These are phyloP conservation scores for Leptinotarsa juncta DNA, from an alignment of 2,888 invertebrate genomes.

Conservation along the genomic window DNA sequence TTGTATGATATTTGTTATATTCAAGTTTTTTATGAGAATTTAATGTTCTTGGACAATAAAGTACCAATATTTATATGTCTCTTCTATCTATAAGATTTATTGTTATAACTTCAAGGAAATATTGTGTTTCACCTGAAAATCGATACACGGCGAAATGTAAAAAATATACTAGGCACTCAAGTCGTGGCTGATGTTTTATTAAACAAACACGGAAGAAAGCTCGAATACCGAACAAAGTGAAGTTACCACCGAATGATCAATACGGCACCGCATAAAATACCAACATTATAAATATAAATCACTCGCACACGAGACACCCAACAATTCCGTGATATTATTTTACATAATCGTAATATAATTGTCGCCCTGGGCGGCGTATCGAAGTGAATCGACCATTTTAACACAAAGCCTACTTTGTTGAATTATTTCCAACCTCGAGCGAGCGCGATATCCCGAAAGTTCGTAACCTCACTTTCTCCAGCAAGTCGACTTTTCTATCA, in stretches of 20 bases:
- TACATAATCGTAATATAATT: conserved; percentile 53
- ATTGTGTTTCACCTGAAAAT: too few relatives aligned
- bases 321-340: conserved; percentile 47
- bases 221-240: not conserved
- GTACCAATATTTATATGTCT: too few relatives aligned
- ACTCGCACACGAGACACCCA: conserved; percentile 40
- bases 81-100: too few relatives aligned
- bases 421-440: conserved; percentile 45
- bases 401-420: conserved; percentile 49
- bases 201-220: conserved; percentile 2
- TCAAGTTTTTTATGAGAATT: too few relatives aligned
- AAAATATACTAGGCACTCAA: too few relatives aligned
- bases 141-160: too few relatives aligned
- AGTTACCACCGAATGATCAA: not conserved
- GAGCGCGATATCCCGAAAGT: conserved; percentile 37
- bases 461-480: conserved; percentile 39
- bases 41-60: too few relatives aligned
- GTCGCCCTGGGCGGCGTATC: conserved; percentile 43
- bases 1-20: too few relatives aligned
- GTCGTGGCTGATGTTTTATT: too few relatives aligned
- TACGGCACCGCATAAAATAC: conserved; percentile 2
- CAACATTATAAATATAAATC: conserved; percentile 40
- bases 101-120: too few relatives aligned
- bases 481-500: conserved; percentile 22
- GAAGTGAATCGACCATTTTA: conserved; percentile 40